phyloP scores from a whole-genome alignment of 2,797 vertebrate species.

The Siniperca obscura region DNA sequence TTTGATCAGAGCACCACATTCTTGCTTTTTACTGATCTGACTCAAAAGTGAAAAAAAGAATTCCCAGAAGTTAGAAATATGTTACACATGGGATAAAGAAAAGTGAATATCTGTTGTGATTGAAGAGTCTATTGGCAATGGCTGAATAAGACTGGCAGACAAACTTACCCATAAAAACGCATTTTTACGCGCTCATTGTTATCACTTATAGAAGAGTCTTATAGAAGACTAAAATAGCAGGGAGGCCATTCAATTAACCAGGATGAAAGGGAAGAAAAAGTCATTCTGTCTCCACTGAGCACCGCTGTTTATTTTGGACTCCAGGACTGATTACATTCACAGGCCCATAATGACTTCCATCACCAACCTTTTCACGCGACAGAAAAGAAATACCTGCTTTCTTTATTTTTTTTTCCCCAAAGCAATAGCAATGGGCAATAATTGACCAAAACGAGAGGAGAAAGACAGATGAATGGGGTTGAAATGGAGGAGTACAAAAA shows the following conservation, averaged over 20 bases:
- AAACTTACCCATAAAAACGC: background rate
- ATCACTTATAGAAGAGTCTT: conserved; percentile 20
- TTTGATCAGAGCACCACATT: background rate
- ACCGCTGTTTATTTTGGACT: conserved; percentile 68
- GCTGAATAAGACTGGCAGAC: background rate
- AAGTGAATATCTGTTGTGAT: background rate
- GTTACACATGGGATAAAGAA: background rate
- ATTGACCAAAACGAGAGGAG: conserved; percentile 13
- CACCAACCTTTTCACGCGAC: conserved; percentile 39
- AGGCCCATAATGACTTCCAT: conserved; percentile 67
- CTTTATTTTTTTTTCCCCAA: background rate
- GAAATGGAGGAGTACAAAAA: conserved; percentile 15
- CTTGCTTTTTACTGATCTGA: background rate
- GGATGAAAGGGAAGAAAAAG: conserved; percentile 58
- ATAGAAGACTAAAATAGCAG: conserved; percentile 21
- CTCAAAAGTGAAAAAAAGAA: background rate
- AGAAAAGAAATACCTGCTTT: conserved; percentile 50
- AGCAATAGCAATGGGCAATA: conserved; percentile 18
- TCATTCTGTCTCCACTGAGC: conserved; percentile 40
- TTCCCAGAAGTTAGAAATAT: background rate
- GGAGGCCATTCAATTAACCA: conserved; percentile 44
- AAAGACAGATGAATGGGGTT: conserved; percentile 21
- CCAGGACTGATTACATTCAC: conserved; percentile 64
- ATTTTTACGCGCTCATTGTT: background rate
- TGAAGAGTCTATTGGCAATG: background rate